A percentile compares a stretch with the other conserved stretches of the same genome.
Evolutionary conservation across 2,888 invertebrate species (phyloP).

Genomic region (Stenotaenia linearis): DNA sequence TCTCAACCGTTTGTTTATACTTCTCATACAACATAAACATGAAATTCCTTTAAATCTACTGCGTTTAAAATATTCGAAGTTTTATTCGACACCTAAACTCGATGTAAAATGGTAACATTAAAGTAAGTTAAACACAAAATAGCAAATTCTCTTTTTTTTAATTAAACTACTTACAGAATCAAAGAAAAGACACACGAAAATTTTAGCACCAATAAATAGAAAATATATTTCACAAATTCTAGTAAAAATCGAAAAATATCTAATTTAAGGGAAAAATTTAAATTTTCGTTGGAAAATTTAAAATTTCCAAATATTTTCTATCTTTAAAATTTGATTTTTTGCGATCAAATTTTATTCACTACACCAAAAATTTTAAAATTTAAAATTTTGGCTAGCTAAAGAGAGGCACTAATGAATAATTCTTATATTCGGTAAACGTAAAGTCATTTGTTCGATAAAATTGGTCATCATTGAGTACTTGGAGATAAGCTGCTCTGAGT

Average conservation of each 20-base stretch:
- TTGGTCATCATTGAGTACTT: background rate
- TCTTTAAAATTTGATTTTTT: background rate
- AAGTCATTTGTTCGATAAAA: no score
- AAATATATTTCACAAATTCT: no score
- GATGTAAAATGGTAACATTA: background rate
- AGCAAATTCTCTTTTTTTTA: background rate
- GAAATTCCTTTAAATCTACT: background rate
- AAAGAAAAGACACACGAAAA: background rate
- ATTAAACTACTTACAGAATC: background rate
- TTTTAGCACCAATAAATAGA: background rate
- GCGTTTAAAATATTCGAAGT: background rate
- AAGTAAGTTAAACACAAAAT: background rate
- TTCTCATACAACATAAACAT: background rate
- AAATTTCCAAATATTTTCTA: background rate
- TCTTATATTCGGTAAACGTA: no score
- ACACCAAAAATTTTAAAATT: no score
- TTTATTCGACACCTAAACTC: background rate
- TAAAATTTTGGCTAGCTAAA: background rate
- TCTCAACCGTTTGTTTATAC: background rate
- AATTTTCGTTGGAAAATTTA: background rate
- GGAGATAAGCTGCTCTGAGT: background rate
- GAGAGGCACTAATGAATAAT: background rate
- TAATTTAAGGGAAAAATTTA: background rate
- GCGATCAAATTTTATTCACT: background rate
- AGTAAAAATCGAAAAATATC: background rate